Conservation (phyloP, 1,140 invertebrate species). For the Amyelois transitella region DNA sequence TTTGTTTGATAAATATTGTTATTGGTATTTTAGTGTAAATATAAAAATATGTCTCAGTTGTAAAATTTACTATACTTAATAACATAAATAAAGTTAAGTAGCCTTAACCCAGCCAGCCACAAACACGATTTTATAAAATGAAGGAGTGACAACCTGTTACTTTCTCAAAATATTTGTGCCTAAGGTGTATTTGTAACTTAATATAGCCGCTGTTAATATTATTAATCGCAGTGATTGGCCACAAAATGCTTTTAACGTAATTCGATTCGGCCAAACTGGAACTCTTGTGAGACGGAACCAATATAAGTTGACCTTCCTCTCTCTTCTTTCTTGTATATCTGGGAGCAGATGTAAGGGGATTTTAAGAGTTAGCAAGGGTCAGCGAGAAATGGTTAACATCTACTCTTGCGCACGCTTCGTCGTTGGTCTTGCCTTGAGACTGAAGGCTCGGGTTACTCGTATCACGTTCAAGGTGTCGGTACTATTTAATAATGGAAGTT, state of each 20-base stretch:
- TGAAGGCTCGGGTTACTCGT: constrained; percentile 62
- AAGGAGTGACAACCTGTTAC: no score
- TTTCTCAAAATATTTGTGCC: not conserved
- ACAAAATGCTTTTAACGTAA: constrained; percentile 69
- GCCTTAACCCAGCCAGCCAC: no score
- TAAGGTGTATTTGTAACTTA: constrained; percentile 24
- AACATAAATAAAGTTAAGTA: no score
- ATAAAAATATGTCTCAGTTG: no score
- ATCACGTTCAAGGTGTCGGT: constrained; percentile 66
- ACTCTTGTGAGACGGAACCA: constrained; percentile 55
- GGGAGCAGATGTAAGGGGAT: constrained; percentile 11
- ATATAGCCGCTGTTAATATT: constrained; percentile 54
- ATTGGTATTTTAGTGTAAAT: no score
- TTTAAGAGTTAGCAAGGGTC: constrained; percentile 32
- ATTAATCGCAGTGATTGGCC: constrained; percentile 64
- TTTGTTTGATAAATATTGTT: no score
- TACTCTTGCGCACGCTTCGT: constrained; percentile 41
- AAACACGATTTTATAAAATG: no score
- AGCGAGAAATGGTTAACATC: constrained; percentile 32
- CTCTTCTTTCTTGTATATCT: constrained; percentile 12
- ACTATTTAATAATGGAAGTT: not conserved
- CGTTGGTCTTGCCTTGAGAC: constrained; percentile 56
- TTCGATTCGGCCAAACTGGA: constrained; percentile 61
- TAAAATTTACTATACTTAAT: no score
- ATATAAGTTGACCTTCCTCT: constrained; percentile 31